A percentile compares a stretch with the other conserved stretches of the same genome.
These are phyloP conservation scores for Penaeus chinensis DNA, from an alignment of 1,140 invertebrate species.

Conservation along the genomic window DNA sequence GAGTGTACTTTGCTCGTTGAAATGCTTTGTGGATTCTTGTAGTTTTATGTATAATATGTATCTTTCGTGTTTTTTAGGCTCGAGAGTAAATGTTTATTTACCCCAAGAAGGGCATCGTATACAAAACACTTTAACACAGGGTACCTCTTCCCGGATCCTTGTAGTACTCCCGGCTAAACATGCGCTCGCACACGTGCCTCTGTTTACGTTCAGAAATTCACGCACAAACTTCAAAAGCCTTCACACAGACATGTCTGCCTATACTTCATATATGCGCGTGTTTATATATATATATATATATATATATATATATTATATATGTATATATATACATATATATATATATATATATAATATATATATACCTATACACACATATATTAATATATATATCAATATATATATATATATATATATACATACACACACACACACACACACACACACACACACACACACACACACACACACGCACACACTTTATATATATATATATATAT, in stretches of 20 bases:
- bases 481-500: background rate
- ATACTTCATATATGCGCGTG: background rate
- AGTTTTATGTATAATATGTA: too few relatives aligned
- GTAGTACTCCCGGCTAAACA: too few relatives aligned
- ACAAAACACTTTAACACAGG: too few relatives aligned
- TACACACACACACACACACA: background rate
- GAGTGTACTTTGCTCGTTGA: too few relatives aligned
- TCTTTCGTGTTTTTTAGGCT: too few relatives aligned
- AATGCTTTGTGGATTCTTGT: too few relatives aligned
- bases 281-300: constrained; percentile 20
- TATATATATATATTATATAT: constrained; percentile 15
- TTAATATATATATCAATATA: background rate
- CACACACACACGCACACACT: background rate
- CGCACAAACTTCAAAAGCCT: background rate
- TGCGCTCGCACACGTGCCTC: too few relatives aligned
- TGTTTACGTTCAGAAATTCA: background rate
- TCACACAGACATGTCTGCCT: background rate
- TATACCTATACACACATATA: background rate
- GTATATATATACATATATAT: constrained; percentile 5
- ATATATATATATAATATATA: background rate
- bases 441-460: background rate
- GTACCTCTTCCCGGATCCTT: background rate
- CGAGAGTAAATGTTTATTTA: too few relatives aligned
- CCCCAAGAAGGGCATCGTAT: too few relatives aligned
- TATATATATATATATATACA: background rate